Evolutionary conservation across 2,797 vertebrate genomes (phyloP).

Genomic region (Urophycis tenuis): DNA sequence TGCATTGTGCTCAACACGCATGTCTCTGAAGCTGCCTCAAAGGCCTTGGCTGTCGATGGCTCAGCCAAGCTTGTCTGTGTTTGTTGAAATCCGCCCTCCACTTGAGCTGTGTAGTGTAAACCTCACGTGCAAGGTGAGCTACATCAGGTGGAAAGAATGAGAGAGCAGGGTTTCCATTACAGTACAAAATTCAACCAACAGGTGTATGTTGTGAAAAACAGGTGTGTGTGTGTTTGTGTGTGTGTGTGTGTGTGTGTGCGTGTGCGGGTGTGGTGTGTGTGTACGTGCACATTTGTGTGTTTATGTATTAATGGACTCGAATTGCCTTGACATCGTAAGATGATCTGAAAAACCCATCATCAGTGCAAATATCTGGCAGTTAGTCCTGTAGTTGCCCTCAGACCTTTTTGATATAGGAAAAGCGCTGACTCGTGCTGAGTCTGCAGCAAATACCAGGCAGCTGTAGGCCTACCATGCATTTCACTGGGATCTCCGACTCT

Average conservation of each 20-base stretch:
- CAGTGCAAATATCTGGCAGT: not conserved
- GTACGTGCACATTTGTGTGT: not conserved
- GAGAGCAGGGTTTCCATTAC: not conserved
- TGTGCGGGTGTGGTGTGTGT: not conserved
- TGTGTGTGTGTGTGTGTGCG: slow-evolving; percentile 11
- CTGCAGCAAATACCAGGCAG: not conserved
- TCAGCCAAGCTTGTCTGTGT: not conserved
- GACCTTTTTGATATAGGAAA: not conserved
- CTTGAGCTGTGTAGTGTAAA: not conserved
- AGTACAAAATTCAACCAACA: not conserved
- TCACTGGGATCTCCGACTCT: not conserved
- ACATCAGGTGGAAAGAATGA: not conserved
- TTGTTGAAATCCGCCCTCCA: not conserved
- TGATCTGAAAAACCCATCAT: not conserved
- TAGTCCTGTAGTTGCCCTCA: not conserved
- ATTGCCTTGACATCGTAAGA: not conserved
- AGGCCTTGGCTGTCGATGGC: not conserved
- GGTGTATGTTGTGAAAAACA: not conserved
- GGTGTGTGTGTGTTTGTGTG: not conserved
- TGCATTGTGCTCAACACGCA: not conserved
- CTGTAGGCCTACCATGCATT: not conserved
- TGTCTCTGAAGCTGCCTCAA: not conserved
- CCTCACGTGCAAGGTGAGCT: not conserved
- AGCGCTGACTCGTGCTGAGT: not conserved
- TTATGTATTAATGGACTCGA: not conserved